These are phyloP conservation scores for Megaceryle maxima DNA, from an alignment of 2,113 vertebrate genomes.

Conservation along the genomic window DNA sequence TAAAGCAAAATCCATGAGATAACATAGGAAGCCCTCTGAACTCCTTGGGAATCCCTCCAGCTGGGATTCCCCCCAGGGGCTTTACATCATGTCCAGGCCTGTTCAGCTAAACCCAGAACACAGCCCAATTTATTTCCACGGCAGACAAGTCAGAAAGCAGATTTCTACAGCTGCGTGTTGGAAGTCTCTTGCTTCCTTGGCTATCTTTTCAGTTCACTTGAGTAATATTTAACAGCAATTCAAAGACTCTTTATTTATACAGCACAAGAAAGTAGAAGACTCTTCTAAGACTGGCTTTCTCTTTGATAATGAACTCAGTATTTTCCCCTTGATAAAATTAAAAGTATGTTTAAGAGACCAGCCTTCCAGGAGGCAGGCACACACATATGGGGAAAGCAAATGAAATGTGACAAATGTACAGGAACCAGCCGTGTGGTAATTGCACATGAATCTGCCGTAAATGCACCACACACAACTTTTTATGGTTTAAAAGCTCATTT, in stretches of 20 bases:
- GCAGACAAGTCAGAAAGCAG: neutral
- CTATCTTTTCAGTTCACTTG: neutral
- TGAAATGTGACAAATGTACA: slow-evolving; percentile 29
- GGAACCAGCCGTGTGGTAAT: neutral
- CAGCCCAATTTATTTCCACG: neutral
- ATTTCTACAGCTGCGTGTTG: neutral
- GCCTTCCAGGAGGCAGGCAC: neutral
- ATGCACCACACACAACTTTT: neutral
- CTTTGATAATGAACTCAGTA: slow-evolving; percentile 1
- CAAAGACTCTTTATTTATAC: neutral
- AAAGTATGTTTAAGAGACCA: neutral
- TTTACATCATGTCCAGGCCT: neutral
- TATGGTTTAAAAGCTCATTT: slow-evolving; percentile 24
- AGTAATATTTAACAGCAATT: neutral
- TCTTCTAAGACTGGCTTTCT: neutral
- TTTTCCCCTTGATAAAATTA: neutral
- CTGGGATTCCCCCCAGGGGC: neutral
- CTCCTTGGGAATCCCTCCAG: neutral
- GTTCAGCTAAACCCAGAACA: neutral
- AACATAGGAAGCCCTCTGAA: neutral
- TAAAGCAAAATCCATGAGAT: neutral
- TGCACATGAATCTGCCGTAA: neutral
- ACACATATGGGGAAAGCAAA: neutral
- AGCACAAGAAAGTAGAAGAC: neutral
- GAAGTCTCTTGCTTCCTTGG: neutral